Percentiles rank a stretch among this genome's conserved stretches.
These are phyloP conservation scores for Lycophotia porphyrea DNA, from an alignment of 2,888 invertebrate genomes.

Conservation along the genomic window DNA sequence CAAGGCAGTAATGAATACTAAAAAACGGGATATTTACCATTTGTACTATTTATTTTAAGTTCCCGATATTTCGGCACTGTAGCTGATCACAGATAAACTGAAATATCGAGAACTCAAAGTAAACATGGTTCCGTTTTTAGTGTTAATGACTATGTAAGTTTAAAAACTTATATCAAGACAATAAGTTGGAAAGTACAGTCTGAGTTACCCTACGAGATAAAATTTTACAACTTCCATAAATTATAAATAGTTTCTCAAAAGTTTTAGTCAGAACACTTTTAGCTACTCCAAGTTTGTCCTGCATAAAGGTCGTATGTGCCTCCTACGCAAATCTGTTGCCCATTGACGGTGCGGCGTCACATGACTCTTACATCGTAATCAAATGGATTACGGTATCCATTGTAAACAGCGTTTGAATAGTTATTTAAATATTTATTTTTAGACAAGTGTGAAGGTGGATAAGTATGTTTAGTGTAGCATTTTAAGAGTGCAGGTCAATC, in stretches of 20 bases:
- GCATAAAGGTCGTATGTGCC: conserved; percentile 53
- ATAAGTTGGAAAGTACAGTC: not conserved
- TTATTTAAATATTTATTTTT: conserved; percentile 12
- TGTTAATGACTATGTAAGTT: too few relatives aligned
- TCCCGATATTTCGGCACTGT: too few relatives aligned
- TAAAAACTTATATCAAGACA: too few relatives aligned
- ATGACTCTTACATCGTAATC: conserved; percentile 33
- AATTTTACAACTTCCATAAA: not conserved
- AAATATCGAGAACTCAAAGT: too few relatives aligned
- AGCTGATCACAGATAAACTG: too few relatives aligned
- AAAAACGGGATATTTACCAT: too few relatives aligned
- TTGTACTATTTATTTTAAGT: too few relatives aligned
- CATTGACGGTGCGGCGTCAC: conserved; percentile 50
- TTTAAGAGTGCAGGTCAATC: too few relatives aligned
- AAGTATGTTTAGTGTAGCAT: not conserved
- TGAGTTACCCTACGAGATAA: not conserved
- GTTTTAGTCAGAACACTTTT: not conserved
- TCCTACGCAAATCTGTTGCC: conserved; percentile 63
- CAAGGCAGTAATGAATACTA: not conserved
- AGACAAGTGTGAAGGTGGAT: not conserved
- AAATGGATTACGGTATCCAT: conserved; percentile 38
- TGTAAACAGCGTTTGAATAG: conserved; percentile 34
- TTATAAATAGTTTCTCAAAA: conserved; percentile 4
- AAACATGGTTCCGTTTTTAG: too few relatives aligned
- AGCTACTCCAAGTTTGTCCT: conserved; percentile 48